phyloP scores from a whole-genome alignment of 1,140 invertebrate species.

The Gyrodactylus bullatarudis region DNA sequence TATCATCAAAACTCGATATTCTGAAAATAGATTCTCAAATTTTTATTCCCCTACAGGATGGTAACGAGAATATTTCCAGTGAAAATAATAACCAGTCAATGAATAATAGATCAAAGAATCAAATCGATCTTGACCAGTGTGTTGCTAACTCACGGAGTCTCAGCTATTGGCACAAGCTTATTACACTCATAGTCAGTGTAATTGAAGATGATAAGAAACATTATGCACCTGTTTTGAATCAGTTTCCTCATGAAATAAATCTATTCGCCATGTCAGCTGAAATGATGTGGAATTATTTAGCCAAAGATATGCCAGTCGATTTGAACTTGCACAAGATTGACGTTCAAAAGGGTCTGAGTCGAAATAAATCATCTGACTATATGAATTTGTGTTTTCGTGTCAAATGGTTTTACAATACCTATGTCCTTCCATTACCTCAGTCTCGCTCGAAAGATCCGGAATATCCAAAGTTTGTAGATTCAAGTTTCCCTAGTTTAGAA shows the following conservation, averaged over 20 bases:
- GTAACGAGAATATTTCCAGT: no score
- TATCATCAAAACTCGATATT: no score
- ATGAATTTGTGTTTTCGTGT: conserved; percentile 99
- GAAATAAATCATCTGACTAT: conserved; percentile 70
- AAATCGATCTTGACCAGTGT: no score
- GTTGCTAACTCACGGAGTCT: no score
- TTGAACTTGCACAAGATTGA: neutral
- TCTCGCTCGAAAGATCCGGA: neutral
- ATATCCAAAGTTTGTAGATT: conserved; percentile 7
- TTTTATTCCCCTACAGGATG: no score
- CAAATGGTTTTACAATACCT: conserved; percentile 91
- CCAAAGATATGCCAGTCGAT: neutral
- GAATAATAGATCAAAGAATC: no score
- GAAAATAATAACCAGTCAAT: no score
- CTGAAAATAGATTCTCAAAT: no score
- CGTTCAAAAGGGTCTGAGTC: neutral
- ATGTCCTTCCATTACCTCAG: conserved; percentile 27
- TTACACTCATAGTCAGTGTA: conserved; percentile 78
- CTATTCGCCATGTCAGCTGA: conserved; percentile 53
- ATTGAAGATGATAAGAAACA: conserved; percentile 93
- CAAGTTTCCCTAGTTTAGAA: no score
- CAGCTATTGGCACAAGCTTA: conserved; percentile 92
- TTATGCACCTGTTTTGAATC: conserved; percentile 87
- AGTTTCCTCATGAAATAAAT: conserved; percentile 37
- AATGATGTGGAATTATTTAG: conserved; percentile 50